These are phyloP conservation scores for Masticophis lateralis DNA, from an alignment of 2,797 vertebrate species.

Conservation along the genomic window DNA sequence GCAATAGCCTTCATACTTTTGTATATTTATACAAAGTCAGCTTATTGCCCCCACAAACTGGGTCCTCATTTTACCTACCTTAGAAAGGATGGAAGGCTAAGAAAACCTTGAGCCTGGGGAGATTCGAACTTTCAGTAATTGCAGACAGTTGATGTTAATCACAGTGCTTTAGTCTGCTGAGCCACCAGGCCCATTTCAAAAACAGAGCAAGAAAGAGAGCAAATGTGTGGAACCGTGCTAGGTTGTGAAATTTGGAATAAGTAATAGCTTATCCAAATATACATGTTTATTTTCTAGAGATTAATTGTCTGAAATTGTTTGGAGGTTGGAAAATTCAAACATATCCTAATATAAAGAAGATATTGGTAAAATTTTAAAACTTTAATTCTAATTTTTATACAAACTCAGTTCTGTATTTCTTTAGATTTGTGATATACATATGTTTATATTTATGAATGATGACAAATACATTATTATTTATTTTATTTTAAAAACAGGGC, in stretches of 20 bases:
- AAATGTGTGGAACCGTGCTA: too few species aligned
- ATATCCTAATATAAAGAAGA: neutral
- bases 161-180: too few species aligned
- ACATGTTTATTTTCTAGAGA: neutral
- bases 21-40: too few species aligned
- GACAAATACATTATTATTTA: neutral
- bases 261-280: neutral
- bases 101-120: too few species aligned
- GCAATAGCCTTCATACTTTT: too few species aligned
- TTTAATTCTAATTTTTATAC: neutral
- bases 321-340: neutral
- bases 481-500: neutral
- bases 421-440: neutral
- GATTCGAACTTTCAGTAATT: too few species aligned
- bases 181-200: too few species aligned
- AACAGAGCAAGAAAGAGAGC: too few species aligned
- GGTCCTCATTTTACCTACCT: too few species aligned
- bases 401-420: neutral
- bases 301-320: neutral
- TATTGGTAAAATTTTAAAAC: neutral
- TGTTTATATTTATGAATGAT: neutral
- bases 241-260: neutral
- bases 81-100: too few species aligned
- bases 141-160: too few species aligned
- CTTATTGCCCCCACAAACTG: too few species aligned